These are phyloP conservation scores for Halocaridina rubra DNA, from an alignment of 2,888 invertebrate species.

Conservation along the genomic window DNA sequence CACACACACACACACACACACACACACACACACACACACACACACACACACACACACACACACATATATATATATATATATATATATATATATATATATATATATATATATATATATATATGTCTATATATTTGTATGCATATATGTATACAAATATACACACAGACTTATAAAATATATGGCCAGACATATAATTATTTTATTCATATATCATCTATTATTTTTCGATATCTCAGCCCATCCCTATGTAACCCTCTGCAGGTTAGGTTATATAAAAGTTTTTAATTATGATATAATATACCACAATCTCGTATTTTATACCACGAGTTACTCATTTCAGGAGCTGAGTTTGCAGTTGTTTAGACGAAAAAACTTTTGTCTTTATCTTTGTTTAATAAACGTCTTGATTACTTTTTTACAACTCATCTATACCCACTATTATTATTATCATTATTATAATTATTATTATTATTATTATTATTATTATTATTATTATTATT, in stretches of 20 bases:
- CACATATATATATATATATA: not conserved
- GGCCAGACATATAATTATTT: too few relatives aligned
- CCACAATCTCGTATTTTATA: not conserved
- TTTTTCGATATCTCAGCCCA: constrained; percentile 66
- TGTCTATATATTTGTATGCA: not conserved
- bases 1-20: not conserved
- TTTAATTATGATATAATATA: not conserved
- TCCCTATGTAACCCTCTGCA: constrained; percentile 73
- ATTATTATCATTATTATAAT: too few relatives aligned
- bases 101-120: not conserved
- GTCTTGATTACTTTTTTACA: too few relatives aligned
- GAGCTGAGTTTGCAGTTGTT: too few relatives aligned
- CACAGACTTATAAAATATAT: too few relatives aligned
- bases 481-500: too few relatives aligned
- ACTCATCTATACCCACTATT: too few relatives aligned
- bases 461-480: too few relatives aligned
- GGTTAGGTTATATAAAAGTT: constrained; percentile 71
- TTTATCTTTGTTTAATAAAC: too few relatives aligned
- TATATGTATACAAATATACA: not conserved
- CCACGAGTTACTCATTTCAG: too few relatives aligned
- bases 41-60: not conserved
- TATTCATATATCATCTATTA: too few relatives aligned
- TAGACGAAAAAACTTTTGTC: too few relatives aligned
- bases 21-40: not conserved
- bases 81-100: constrained; percentile 13